These are phyloP conservation scores for Gulo gulo DNA, from an alignment of 2,113 vertebrate species.

Conservation along the genomic window DNA sequence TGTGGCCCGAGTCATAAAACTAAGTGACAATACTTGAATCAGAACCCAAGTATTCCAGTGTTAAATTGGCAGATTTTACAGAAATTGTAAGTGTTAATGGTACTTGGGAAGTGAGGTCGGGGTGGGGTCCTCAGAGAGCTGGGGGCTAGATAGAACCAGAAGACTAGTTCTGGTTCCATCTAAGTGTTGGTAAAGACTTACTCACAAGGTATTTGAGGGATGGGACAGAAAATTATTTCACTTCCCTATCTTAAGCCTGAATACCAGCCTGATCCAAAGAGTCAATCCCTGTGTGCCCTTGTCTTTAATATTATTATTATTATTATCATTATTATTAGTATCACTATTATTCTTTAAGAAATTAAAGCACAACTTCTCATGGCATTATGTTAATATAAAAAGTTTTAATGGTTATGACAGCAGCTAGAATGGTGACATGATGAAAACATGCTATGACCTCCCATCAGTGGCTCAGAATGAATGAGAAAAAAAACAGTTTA, in stretches of 20 bases:
- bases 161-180: background rate
- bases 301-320: background rate
- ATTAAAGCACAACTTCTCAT: background rate
- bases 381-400: background rate
- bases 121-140: background rate
- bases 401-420: background rate
- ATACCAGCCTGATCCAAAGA: background rate
- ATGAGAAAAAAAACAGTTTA: background rate
- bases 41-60: background rate
- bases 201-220: background rate
- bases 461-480: background rate
- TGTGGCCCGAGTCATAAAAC: background rate
- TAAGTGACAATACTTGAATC: background rate
- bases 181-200: background rate
- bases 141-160: background rate
- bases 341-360: background rate
- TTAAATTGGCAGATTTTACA: too few species aligned
- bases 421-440: background rate
- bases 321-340: background rate
- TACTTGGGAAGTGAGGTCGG: fast-evolving
- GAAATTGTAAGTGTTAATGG: background rate
- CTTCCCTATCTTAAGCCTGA: background rate
- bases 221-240: background rate
- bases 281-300: too few species aligned
- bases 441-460: background rate